phyloP scores from a whole-genome alignment of 2,888 invertebrate species.

The Siphonodentalium dalli region DNA sequence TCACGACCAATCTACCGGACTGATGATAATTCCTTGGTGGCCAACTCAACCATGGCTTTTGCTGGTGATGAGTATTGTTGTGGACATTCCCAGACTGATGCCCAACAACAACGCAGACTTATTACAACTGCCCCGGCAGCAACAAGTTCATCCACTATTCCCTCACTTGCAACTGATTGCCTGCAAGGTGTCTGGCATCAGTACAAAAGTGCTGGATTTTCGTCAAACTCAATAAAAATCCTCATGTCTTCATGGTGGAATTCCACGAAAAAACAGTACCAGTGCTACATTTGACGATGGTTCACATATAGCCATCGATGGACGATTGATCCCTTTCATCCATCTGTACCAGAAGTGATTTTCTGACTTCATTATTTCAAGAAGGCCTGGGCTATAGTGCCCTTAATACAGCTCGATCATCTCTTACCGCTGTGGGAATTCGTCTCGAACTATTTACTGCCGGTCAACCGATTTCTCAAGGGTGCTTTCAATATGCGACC shows the following conservation, averaged over 20 bases:
- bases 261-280: slow-evolving; percentile 22
- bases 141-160: slow-evolving; percentile 14
- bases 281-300: slow-evolving; percentile 18
- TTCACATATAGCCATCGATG: slow-evolving; percentile 18
- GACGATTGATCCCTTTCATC: slow-evolving; percentile 12
- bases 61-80: slow-evolving; percentile 11
- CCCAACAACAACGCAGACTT: too few relatives aligned
- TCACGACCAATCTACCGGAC: slow-evolving; percentile 9
- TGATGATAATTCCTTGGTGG: slow-evolving; percentile 21
- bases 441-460: slow-evolving; percentile 11
- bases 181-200: slow-evolving; percentile 17
- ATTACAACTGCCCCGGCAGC: not conserved
- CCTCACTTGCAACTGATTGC: slow-evolving; percentile 10
- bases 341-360: slow-evolving; percentile 17
- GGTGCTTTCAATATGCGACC: slow-evolving; percentile 17
- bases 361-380: slow-evolving; percentile 15
- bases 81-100: slow-evolving; percentile 18
- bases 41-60: slow-evolving; percentile 23
- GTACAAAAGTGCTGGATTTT: slow-evolving; percentile 14
- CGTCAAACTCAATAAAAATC: slow-evolving; percentile 15
- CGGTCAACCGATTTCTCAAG: slow-evolving; percentile 14
- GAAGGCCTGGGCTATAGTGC: slow-evolving; percentile 11
- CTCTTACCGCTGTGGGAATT: slow-evolving; percentile 11
- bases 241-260: slow-evolving; percentile 18
- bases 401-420: slow-evolving; percentile 23